These are phyloP conservation scores for Pemphredon lugubris DNA, from an alignment of 2,888 invertebrate genomes.

Conservation along the genomic window DNA sequence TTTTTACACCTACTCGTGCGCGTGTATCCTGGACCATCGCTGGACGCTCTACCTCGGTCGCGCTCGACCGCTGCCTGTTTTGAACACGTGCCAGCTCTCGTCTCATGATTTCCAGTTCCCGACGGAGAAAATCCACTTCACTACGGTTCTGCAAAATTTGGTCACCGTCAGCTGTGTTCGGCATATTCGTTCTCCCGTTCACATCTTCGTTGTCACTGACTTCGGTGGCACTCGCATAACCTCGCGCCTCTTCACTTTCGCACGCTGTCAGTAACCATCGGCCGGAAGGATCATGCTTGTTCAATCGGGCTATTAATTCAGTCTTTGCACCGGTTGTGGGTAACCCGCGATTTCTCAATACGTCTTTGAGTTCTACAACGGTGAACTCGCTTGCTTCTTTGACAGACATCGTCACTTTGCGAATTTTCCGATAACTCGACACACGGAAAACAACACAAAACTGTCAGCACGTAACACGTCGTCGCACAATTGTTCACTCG, in stretches of 20 bases:
- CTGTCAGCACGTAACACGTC: no score
- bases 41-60: neutral
- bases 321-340: conserved; percentile 12
- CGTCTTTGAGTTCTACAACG: neutral
- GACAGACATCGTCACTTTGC: conserved; percentile 12
- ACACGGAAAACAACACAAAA: no score
- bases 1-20: no score
- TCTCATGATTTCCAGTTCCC: conserved; percentile 3
- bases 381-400: conserved; percentile 8
- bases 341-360: conserved; percentile 16
- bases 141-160: neutral
- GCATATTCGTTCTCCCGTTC: neutral
- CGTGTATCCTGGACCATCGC: conserved; percentile 1
- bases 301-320: conserved; percentile 17
- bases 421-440: no score
- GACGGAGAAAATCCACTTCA: conserved; percentile 7
- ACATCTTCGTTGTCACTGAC: neutral
- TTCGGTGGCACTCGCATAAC: neutral
- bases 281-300: conserved; percentile 16
- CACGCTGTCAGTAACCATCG: neutral
- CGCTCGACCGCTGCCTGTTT: neutral
- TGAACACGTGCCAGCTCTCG: conserved; percentile 15
- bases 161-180: neutral
- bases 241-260: neutral
- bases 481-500: no score